Evolutionary conservation across 2,888 invertebrate species (phyloP), one percentile per base, ranked within the genome.

Genomic region (Heliconius ethilla): DNA sequence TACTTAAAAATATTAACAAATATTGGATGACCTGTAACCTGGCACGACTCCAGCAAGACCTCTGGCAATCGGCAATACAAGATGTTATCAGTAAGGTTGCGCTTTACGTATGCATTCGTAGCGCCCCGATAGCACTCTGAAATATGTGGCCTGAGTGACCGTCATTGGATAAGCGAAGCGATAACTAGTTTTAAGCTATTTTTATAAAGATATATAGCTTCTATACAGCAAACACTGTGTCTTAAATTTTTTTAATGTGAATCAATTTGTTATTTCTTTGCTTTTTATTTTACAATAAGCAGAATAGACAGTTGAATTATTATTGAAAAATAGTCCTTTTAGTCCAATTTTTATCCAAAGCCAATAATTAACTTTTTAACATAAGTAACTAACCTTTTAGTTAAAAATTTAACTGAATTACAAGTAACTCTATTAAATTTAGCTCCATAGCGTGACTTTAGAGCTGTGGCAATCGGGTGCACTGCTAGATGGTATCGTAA

Each of bases 71-170:
- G 82, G 81, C 85, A 82, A 81, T 83, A 83, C 79, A 75, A 86
- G 88, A 88, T 87, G 77, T 10, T 87, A 88, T 88, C 88, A 74
- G 73, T 82, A 83, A 86, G 87, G 86, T 83, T 86, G 85, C 84
- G 83, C 84, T 81, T 83, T 82, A 83, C 83, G 82, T 85, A 84
- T 85, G 83, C 86, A 83, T 87, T 86, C 86, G 86, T 86, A 86
- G 69, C 25, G 40, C 82, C 78, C 82, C 82, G 88, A 87, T 88
- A 88, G 86, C 83, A 78, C 37, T n/a, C n/a, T 87, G 84, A 87
- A 87, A 86, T 87, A 87, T 86, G 81, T 82, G 77, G n/a, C 72
- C 70, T 81, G 82, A 77, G 82, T 75, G 74, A 81, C 67, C 79
- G 65, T 72, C 27, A 63, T 18, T 45, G 59, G 72, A 75, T 78